Conservation (phyloP, 2,797 vertebrate species). For the Champsocephalus gunnari region DNA sequence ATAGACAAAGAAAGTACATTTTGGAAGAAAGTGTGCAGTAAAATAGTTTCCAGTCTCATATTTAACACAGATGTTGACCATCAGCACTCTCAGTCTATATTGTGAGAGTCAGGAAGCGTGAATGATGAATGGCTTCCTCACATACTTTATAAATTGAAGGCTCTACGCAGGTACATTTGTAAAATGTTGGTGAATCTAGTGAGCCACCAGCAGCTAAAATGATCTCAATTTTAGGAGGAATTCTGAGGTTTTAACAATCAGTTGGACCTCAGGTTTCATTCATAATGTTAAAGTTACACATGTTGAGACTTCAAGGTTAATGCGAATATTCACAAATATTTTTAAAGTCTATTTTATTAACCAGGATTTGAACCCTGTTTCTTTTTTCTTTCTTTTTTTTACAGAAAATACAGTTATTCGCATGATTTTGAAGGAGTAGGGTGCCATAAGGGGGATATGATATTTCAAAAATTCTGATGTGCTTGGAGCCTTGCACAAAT, state of each 20-base stretch:
- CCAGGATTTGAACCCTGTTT: too few species aligned
- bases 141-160: conserved; percentile 13
- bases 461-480: not conserved
- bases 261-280: not conserved
- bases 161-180: conserved; percentile 3
- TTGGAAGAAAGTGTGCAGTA: conserved; percentile 1
- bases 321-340: not conserved
- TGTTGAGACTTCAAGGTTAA: not conserved
- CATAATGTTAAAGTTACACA: not conserved
- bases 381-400: not conserved
- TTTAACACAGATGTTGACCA: conserved; percentile 30
- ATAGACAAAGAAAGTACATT: conserved; percentile 7
- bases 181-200: not conserved
- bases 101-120: conserved; percentile 31
- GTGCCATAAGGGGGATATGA: not conserved
- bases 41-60: conserved; percentile 11
- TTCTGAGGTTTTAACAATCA: too few species aligned
- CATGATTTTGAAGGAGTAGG: not conserved
- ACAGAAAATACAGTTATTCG: not conserved
- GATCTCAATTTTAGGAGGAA: not conserved
- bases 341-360: not conserved
- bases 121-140: conserved; percentile 36
- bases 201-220: not conserved
- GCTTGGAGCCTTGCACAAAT: not conserved
- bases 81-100: conserved; percentile 25